A percentile compares a stretch with the other conserved stretches of the same genome.
phyloP scores from a whole-genome alignment of 1,140 invertebrate species.

The Agrilus planipennis region DNA sequence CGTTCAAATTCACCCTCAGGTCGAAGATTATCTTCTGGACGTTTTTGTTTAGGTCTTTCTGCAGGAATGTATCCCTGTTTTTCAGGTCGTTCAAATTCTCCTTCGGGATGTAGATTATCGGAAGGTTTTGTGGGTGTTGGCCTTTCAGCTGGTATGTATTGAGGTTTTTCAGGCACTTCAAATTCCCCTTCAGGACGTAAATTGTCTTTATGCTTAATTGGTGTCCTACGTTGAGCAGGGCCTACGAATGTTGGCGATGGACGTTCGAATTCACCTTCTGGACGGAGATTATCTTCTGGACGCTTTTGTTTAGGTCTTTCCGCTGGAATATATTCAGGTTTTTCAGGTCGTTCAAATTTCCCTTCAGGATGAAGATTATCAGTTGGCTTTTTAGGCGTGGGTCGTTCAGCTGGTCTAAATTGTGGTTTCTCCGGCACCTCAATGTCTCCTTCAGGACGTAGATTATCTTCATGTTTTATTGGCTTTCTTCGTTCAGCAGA shows the following conservation, averaged over 20 bases:
- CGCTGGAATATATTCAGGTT: conserved; percentile 27
- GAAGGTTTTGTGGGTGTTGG: conserved; percentile 39
- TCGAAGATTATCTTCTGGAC: conserved; percentile 48
- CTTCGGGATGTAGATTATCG: conserved; percentile 44
- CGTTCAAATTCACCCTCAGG: conserved; percentile 46
- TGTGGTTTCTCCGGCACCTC: conserved; percentile 31
- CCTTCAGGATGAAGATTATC: conserved; percentile 42
- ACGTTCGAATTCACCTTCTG: conserved; percentile 40
- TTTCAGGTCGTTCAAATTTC: conserved; percentile 38
- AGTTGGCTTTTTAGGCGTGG: conserved; percentile 28
- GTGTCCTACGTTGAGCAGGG: conserved; percentile 35
- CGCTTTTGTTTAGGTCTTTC: conserved; percentile 29
- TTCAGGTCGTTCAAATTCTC: conserved; percentile 29
- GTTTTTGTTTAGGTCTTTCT: conserved; percentile 35
- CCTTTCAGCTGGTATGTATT: conserved; percentile 35
- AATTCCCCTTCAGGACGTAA: conserved; percentile 39
- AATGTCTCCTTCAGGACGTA: conserved; percentile 34
- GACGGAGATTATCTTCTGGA: conserved; percentile 40
- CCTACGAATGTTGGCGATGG: conserved; percentile 36
- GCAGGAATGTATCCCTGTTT: conserved; percentile 34
- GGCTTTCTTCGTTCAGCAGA: conserved; percentile 20
- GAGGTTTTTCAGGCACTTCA: conserved; percentile 24
- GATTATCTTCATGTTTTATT: conserved; percentile 43
- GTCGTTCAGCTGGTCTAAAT: conserved; percentile 36
- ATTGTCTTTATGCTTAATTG: conserved; percentile 45